These are phyloP conservation scores for Drosophila sp. DNA, from an alignment of 1,140 invertebrate species.

Conservation along the genomic window DNA sequence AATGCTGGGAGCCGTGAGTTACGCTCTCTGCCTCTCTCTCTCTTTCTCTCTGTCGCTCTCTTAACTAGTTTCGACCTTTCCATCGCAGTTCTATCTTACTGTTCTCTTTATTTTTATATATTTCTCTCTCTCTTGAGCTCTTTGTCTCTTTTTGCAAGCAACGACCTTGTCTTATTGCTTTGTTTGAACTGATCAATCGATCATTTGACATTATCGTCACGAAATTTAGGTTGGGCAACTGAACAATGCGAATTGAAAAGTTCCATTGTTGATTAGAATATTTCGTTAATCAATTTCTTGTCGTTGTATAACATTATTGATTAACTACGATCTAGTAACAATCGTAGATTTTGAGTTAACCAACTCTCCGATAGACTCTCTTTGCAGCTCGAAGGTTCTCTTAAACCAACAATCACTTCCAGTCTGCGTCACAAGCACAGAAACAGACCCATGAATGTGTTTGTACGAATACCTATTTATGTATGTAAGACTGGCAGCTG, in stretches of 20 bases:
- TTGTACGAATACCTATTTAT: conserved; percentile 12
- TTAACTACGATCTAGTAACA: conserved; percentile 23
- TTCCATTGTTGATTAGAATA: conserved; percentile 51
- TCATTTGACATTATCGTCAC: conserved; percentile 76
- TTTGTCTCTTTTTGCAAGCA: conserved; percentile 32
- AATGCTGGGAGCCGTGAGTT: conserved; percentile 17
- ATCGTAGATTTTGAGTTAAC: not conserved
- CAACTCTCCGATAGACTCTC: conserved; percentile 19
- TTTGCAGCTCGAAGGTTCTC: conserved; percentile 38
- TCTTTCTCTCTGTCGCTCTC: not conserved
- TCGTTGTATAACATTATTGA: conserved; percentile 42
- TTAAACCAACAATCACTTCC: conserved; percentile 47
- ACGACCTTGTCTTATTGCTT: conserved; percentile 69
- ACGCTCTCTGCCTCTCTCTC: conserved; percentile 1
- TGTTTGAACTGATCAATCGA: conserved; percentile 52
- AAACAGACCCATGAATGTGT: conserved; percentile 13
- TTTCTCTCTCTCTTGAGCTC: conserved; percentile 23
- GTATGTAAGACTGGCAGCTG: conserved; percentile 68
- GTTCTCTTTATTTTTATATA: conserved; percentile 7
- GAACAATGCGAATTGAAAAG: conserved; percentile 53
- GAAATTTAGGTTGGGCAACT: conserved; percentile 73
- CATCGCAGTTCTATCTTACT: conserved; percentile 29
- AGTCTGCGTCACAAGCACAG: conserved; percentile 33
- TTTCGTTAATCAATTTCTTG: conserved; percentile 54
- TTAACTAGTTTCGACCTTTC: conserved; percentile 10